phyloP scores from a whole-genome alignment of 2,797 vertebrate species.

The Sternotherus odoratus region DNA sequence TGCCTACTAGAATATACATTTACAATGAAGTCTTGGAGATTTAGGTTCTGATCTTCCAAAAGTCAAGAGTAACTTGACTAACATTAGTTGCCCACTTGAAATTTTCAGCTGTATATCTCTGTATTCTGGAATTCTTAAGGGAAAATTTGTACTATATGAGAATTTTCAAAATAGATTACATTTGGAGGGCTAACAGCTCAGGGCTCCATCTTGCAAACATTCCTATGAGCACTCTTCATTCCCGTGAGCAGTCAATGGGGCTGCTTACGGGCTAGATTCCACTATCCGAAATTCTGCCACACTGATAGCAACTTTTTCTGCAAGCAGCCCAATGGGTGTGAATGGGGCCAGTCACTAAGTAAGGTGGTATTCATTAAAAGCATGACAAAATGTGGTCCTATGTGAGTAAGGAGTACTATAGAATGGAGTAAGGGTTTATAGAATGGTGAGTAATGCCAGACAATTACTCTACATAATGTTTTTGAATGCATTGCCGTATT shows the following conservation, averaged over 20 bases:
- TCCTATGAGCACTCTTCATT: slow-evolving; percentile 4
- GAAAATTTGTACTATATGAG: background rate
- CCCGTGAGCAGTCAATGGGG: background rate
- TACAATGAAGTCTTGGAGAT: slow-evolving; percentile 1
- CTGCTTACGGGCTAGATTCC: background rate
- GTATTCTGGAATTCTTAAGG: background rate
- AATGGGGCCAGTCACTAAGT: background rate
- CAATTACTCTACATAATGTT: background rate
- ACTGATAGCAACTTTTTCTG: background rate
- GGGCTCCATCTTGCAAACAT: background rate
- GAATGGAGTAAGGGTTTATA: slow-evolving; percentile 3
- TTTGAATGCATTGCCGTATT: slow-evolving; percentile 11
- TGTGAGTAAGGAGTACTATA: background rate
- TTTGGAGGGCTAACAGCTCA: background rate
- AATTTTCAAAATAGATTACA: background rate
- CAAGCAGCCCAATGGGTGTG: background rate
- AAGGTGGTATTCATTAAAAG: background rate
- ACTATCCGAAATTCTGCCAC: background rate
- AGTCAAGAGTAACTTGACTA: background rate
- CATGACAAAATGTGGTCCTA: background rate
- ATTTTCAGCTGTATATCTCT: background rate
- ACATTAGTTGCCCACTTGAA: background rate
- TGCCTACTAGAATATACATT: background rate
- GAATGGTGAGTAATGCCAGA: background rate
- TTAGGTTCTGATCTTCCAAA: slow-evolving; percentile 18